Base-by-base conservation (phyloP, 2,113 vertebrate species). In the Peromyscus leucopus region DNA sequence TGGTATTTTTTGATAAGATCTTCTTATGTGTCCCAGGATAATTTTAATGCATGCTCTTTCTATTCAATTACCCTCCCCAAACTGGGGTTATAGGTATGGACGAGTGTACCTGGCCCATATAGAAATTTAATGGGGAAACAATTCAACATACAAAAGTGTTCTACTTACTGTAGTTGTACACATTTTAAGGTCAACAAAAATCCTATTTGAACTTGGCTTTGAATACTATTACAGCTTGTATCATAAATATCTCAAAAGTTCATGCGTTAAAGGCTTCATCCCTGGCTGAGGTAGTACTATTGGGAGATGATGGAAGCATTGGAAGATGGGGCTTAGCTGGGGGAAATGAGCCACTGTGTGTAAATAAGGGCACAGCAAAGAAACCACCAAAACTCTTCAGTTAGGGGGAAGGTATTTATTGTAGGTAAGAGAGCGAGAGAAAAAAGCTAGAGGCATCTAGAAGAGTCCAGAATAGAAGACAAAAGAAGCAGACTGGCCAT, bases 131-230 rank as follows among this genome's bases (percentile, higher is more conserved):
- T 76, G 31, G 48, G 42, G 3, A 36, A 39, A 42, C 55, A 82
- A 22, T 0, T 22, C 31, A 88, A 74, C 4, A 59, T 1, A 3
- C 12, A 80, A n/a, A 5, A 86, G 28, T 6, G 55, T n/a, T 67
- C 59, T 13, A 72, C 0, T 33, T 33, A 10, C 42, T 39, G 63
- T 13, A 67, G 39, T 51, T 65, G 19, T 5, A 17, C 7, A 82
- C 33, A 59, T 75, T 93, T 97, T 65, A 79, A 91, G 24, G 91
- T 65, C 55, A 55, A 63, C 39, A 31, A 12, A 36, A 89, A 22
- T 48, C 16, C 22, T 39, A 21, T 80, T 33, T 93, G n/a, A 80
- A 61, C 39, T 67, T 75, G n/a, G 46, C 17, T 21, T 33, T 51
- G 31, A 13, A 21, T 65, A 65, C 22, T 87, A 65, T 86, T 67